These are phyloP conservation scores for Pionites leucogaster DNA, from an alignment of 2,113 vertebrate genomes.

Conservation along the genomic window DNA sequence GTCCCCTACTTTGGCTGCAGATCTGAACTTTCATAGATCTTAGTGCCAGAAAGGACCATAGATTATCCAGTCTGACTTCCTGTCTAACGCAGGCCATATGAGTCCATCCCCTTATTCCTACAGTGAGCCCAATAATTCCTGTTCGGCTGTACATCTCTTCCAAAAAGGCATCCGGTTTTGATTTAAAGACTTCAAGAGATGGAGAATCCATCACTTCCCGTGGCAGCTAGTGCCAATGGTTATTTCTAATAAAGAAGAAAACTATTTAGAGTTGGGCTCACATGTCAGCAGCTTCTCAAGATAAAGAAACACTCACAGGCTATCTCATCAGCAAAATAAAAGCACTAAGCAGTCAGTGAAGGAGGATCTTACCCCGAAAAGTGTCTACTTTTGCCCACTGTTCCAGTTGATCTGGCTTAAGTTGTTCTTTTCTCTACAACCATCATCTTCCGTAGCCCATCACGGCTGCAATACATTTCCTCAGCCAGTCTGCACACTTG, in stretches of 20 bases:
- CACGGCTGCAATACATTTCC: neutral
- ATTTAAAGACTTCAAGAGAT: conserved; percentile 56
- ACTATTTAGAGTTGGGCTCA: conserved; percentile 7
- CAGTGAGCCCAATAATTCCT: neutral
- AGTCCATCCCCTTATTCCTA: conserved; percentile 1
- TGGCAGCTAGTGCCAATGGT: conserved; percentile 46
- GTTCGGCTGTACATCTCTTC: neutral
- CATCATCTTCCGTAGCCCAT: rapidly evolving
- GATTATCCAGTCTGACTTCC: conserved; percentile 61
- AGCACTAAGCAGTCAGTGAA: neutral
- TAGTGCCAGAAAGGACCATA: conserved; percentile 16
- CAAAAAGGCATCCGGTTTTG: conserved; percentile 40
- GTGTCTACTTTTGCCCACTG: neutral
- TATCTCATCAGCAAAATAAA: neutral
- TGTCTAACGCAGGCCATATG: conserved; percentile 46
- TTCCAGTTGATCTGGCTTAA: neutral
- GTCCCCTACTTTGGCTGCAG: conserved; percentile 31
- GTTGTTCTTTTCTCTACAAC: neutral
- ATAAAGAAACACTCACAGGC: neutral
- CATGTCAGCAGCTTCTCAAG: neutral
- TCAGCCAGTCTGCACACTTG: neutral
- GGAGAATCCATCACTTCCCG: conserved; percentile 59
- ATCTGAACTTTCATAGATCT: conserved; percentile 42
- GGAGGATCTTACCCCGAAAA: neutral
- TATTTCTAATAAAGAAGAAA: conserved; percentile 39